A percentile compares a stretch with the other conserved stretches of the same genome.
Evolutionary conservation across 2,113 vertebrate genomes (phyloP).

Genomic region (Calypte anna): DNA sequence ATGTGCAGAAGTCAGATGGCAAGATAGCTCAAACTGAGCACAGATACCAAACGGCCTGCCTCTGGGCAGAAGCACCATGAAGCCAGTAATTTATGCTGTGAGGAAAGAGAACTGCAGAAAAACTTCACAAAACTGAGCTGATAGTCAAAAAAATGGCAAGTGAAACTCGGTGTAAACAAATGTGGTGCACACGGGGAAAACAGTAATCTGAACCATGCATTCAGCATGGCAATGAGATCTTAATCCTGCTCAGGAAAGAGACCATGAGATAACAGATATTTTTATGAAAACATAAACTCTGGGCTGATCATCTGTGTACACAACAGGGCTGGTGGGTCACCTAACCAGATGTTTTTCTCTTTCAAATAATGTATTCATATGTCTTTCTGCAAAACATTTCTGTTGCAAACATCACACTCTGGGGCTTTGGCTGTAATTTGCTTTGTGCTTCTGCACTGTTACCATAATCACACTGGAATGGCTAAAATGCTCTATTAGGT

Average conservation of each 20-base stretch:
- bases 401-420: not conserved
- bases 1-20: not conserved
- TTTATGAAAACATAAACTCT: conserved; percentile 35
- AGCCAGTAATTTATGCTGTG: not conserved
- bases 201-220: not conserved
- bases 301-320: not conserved
- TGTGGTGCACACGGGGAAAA: conserved; percentile 13
- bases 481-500: not conserved
- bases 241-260: conserved; percentile 7
- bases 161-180: conserved; percentile 49
- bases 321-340: not conserved
- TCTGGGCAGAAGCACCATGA: not conserved
- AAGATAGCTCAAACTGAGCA: not conserved
- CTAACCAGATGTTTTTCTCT: not conserved
- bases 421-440: not conserved
- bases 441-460: not conserved
- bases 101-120: conserved; percentile 10
- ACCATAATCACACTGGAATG: not conserved
- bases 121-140: not conserved
- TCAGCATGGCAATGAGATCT: conserved; percentile 37
- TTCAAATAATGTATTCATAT: not conserved
- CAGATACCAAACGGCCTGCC: not conserved
- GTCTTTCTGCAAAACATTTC: not conserved
- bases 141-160: conserved; percentile 56
- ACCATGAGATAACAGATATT: not conserved